Base-by-base conservation (phyloP, 1,140 invertebrate species). In the Drosophila trapezifrons region DNA sequence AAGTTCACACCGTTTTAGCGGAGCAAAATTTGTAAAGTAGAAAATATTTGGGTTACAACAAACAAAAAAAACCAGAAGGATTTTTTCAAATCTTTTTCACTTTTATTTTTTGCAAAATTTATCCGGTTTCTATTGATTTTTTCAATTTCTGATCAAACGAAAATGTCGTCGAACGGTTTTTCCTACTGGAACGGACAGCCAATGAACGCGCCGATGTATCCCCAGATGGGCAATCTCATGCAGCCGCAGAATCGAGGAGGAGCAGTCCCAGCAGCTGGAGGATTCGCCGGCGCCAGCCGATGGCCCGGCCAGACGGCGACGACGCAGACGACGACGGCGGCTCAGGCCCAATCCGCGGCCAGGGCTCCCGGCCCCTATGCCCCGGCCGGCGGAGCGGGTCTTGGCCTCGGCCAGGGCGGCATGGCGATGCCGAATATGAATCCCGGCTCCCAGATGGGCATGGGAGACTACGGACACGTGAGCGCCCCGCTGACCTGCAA, bases 101-200 rank as follows among this genome's bases (percentile, higher is more conserved):
- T 6, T 12, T 29, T 66, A 38, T 6, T 17, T n/a, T 35, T 18
- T 7, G 4, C 35, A n/a, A 64, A 64, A 65, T 42, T 32, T 3
- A 1, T 15, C 9, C 25, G 8, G 17, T 38, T 20, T 32, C 20
- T 22, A 22, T 32, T 27, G 1, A 29, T 1, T 8, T 32, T n/a
- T 20, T 47, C 13, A 20, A 18, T 15, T 20, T 12, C 9, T 32
- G 27, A 25, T 22, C 42, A 12, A n/a, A 32, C 29, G 9, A 43
- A 59, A 10, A 76, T 76, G 73, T 58, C 49, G 73, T 58, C 49
- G 43, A 75, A 75, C 54, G 17, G 37, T 0, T 75, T 43, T 40
- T 46, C 72, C 15, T 76, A 67, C 72, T 76, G 72, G 74, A 76
- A 76, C 37, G 73, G 73, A 17, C 71, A 76, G 20, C 60, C 73